These are phyloP conservation scores for Notechis scutatus DNA, from an alignment of 2,113 vertebrate species.

Conservation along the genomic window DNA sequence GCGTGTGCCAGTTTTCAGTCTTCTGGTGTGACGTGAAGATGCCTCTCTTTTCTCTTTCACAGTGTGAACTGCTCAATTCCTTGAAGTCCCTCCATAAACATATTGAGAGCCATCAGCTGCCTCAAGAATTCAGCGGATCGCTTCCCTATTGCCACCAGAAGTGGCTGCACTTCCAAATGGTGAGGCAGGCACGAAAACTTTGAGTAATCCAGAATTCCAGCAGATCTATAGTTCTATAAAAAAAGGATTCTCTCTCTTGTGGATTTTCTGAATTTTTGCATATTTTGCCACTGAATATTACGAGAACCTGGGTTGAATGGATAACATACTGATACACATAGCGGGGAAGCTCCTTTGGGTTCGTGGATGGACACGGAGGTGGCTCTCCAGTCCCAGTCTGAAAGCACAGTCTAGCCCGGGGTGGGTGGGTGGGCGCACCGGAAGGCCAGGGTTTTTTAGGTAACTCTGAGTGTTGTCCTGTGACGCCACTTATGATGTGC, in stretches of 20 bases:
- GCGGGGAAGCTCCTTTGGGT: not conserved
- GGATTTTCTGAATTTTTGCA: not conserved
- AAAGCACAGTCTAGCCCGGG: not conserved
- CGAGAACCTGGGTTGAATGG: not conserved
- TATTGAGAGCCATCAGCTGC: slow-evolving; percentile 78
- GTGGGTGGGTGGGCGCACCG: no score
- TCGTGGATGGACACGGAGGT: not conserved
- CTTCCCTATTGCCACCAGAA: slow-evolving; percentile 81
- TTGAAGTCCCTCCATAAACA: slow-evolving; percentile 81
- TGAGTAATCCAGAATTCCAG: no score
- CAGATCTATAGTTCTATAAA: not conserved
- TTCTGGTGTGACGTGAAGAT: not conserved
- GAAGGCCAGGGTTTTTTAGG: not conserved
- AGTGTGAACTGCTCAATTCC: slow-evolving; percentile 83
- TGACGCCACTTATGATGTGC: not conserved
- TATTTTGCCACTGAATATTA: not conserved
- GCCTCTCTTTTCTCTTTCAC: slow-evolving; percentile 13
- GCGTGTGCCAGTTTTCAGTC: not conserved
- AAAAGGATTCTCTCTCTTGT: not conserved
- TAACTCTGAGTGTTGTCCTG: not conserved
- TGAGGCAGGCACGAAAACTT: slow-evolving; percentile 61
- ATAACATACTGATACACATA: not conserved
- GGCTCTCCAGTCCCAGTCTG: not conserved
- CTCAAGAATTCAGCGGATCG: slow-evolving; percentile 78
- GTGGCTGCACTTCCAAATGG: slow-evolving; percentile 87